Evolutionary conservation across 2,113 vertebrate genomes (phyloP).

Genomic region (Narcine bancroftii): DNA sequence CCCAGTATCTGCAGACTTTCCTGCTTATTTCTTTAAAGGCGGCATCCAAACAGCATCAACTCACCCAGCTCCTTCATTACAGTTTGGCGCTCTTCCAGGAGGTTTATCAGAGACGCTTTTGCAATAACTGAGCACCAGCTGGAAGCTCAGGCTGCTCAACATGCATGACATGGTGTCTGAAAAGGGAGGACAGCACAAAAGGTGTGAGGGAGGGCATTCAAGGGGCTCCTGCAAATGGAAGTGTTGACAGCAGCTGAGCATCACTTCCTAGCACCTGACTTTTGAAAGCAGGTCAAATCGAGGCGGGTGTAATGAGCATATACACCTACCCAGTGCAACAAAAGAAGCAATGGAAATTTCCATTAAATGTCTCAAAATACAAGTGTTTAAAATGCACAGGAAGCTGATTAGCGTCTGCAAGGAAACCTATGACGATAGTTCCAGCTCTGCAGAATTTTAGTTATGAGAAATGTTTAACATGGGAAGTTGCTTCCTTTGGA

Average conservation of each 20-base stretch:
- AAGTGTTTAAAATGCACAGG: too few relatives aligned
- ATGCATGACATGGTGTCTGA: neutral
- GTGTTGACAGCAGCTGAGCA: neutral
- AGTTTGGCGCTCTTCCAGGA: neutral
- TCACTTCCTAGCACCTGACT: neutral
- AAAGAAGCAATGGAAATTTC: neutral
- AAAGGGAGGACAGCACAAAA: neutral
- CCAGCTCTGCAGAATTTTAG: too few relatives aligned
- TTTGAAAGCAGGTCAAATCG: neutral
- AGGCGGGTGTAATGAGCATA: neutral
- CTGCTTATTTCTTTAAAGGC: neutral
- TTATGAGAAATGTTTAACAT: too few relatives aligned
- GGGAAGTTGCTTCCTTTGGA: too few relatives aligned
- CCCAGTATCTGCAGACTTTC: too few relatives aligned
- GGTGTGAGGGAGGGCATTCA: neutral
- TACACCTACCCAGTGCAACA: neutral
- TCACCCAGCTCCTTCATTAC: neutral
- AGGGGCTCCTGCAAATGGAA: neutral
- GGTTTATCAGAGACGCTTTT: neutral
- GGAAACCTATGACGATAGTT: too few relatives aligned
- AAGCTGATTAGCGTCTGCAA: neutral
- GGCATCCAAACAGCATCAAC: neutral
- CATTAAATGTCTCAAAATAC: neutral
- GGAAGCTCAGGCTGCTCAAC: neutral
- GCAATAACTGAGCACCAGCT: neutral